Conservation (phyloP, 2,888 invertebrate genomes). For the Drosophila dives region DNA sequence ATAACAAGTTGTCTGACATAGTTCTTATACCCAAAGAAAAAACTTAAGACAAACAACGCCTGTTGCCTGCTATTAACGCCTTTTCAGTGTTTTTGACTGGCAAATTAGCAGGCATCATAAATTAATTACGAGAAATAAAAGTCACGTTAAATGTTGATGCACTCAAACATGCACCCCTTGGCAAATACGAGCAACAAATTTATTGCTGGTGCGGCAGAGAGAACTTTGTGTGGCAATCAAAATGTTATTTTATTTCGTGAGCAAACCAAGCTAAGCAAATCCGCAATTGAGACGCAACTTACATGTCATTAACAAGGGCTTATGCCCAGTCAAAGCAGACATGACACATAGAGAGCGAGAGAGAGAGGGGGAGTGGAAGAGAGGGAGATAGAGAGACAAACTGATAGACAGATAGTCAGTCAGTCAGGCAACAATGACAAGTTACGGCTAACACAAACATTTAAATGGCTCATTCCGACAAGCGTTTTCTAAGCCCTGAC, state of each 20-base stretch:
- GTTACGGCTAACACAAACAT: slow-evolving; percentile 39
- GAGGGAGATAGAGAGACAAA: background rate
- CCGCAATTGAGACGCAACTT: slow-evolving; percentile 80
- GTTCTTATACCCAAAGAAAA: background rate
- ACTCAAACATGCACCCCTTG: slow-evolving; percentile 2
- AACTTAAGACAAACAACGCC: slow-evolving; percentile 16
- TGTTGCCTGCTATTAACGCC: slow-evolving; percentile 45
- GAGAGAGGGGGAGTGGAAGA: background rate
- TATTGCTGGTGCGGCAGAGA: slow-evolving; percentile 3
- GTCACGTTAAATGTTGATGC: slow-evolving; percentile 25
- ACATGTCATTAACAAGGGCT: slow-evolving; percentile 77
- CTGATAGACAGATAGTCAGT: slow-evolving; percentile 5
- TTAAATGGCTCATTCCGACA: slow-evolving; percentile 40
- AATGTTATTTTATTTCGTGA: slow-evolving; percentile 67
- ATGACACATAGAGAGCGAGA: slow-evolving; percentile 15
- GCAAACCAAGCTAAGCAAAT: slow-evolving; percentile 63
- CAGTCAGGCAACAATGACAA: slow-evolving; percentile 38
- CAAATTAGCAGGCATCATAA: slow-evolving; percentile 50
- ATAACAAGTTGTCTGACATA: slow-evolving; percentile 3
- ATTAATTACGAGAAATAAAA: slow-evolving; percentile 51
- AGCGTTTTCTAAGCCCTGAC: slow-evolving; percentile 43
- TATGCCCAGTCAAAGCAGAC: slow-evolving; percentile 41
- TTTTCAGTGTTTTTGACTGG: slow-evolving; percentile 57
- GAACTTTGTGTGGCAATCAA: slow-evolving; percentile 64
- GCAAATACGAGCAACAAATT: slow-evolving; percentile 1